A percentile compares a stretch with the other conserved stretches of the same genome.
These are phyloP conservation scores for Protula sp. DNA, from an alignment of 2,888 invertebrate genomes.

Conservation along the genomic window DNA sequence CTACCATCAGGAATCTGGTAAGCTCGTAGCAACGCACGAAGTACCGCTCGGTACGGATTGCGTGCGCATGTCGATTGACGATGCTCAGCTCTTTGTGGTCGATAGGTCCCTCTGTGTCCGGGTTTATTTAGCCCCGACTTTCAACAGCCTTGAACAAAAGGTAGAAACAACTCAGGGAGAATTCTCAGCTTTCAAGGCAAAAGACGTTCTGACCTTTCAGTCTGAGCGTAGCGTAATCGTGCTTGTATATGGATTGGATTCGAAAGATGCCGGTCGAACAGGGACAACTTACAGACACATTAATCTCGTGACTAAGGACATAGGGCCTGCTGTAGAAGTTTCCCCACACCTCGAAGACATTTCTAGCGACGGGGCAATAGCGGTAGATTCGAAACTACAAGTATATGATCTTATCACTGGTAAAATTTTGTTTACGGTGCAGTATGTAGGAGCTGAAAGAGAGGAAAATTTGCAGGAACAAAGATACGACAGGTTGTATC, in stretches of 20 bases:
- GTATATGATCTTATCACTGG: neutral
- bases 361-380: neutral
- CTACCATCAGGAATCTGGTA: neutral
- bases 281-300: neutral
- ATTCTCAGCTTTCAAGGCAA: neutral
- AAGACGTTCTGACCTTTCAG: neutral
- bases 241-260: neutral
- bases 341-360: neutral
- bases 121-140: neutral
- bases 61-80: neutral
- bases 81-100: neutral
- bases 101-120: neutral
- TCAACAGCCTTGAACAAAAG: neutral
- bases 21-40: neutral
- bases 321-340: neutral
- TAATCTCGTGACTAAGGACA: neutral
- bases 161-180: neutral
- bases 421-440: neutral
- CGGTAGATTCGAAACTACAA: neutral
- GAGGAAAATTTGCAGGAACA: neutral
- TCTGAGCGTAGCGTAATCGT: neutral
- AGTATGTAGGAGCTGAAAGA: neutral
- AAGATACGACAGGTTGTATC: neutral
- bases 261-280: neutral
- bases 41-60: neutral